These are phyloP conservation scores for Labroides dimidiatus DNA, from an alignment of 2,797 vertebrate genomes.

Conservation along the genomic window DNA sequence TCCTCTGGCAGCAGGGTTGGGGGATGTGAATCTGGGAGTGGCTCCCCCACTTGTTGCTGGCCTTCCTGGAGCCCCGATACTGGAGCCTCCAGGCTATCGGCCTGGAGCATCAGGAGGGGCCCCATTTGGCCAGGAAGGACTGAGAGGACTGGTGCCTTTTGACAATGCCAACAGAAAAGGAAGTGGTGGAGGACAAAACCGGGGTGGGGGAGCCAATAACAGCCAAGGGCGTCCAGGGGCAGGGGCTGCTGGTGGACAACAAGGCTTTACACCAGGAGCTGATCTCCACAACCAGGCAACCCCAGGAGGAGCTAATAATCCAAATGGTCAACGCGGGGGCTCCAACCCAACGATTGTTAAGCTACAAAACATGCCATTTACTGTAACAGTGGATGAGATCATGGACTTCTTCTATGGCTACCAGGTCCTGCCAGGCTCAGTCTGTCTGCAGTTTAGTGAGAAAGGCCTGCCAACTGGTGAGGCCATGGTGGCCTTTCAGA, in stretches of 20 bases:
- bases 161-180: slow-evolving; percentile 83
- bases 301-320: slow-evolving; percentile 88
- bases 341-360: slow-evolving; percentile 93
- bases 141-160: slow-evolving; percentile 88
- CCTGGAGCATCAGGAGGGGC: slow-evolving; percentile 86
- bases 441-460: slow-evolving; percentile 97
- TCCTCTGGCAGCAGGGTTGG: slow-evolving; percentile 89
- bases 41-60: slow-evolving; percentile 88
- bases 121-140: slow-evolving; percentile 83
- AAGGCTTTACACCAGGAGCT: slow-evolving; percentile 86
- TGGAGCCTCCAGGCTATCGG: slow-evolving; percentile 93
- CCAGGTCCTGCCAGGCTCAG: slow-evolving; percentile 95
- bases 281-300: slow-evolving; percentile 89
- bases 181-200: slow-evolving; percentile 81
- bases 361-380: slow-evolving; percentile 99
- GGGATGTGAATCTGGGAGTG: slow-evolving; percentile 86
- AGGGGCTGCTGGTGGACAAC: slow-evolving; percentile 57
- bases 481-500: slow-evolving; percentile 99
- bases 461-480: slow-evolving; percentile 98
- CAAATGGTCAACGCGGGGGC: slow-evolving; percentile 72
- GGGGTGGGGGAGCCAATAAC: slow-evolving; percentile 80
- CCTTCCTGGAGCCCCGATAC: slow-evolving; percentile 88
- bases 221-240: slow-evolving; percentile 72
- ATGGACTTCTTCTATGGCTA: slow-evolving; percentile 99
- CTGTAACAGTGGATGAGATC: slow-evolving; percentile 97